phyloP scores from a whole-genome alignment of 2,888 invertebrate genomes.

The Drosophila histrio region DNA sequence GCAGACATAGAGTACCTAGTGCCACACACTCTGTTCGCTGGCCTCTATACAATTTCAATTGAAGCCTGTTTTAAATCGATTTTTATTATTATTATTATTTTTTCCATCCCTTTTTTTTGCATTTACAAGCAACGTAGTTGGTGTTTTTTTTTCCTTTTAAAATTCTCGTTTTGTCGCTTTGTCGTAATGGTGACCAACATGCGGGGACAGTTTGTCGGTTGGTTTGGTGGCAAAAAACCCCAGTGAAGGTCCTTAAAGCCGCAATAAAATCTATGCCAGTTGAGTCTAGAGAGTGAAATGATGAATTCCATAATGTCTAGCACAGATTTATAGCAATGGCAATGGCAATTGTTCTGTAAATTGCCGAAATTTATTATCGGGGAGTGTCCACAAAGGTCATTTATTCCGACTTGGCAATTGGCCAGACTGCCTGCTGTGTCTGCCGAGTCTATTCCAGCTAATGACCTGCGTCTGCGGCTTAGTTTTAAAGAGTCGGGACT shows the following conservation, averaged over 20 bases:
- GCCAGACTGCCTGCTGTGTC: conserved; percentile 10
- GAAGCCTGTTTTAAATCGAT: conserved; percentile 77
- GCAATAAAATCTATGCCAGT: conserved; percentile 34
- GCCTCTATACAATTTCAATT: conserved; percentile 75
- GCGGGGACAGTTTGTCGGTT: conserved; percentile 53
- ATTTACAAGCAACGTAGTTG: conserved; percentile 32
- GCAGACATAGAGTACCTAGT: conserved; percentile 23
- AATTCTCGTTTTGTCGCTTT: conserved; percentile 24
- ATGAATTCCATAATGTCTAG: conserved; percentile 52
- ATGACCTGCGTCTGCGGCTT: conserved; percentile 61
- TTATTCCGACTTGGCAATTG: conserved; percentile 42
- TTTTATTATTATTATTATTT: conserved; percentile 73
- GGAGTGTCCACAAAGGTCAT: conserved; percentile 40
- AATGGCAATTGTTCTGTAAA: conserved; percentile 61
- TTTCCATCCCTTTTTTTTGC: conserved; percentile 26
- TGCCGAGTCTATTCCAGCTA: conserved; percentile 31
- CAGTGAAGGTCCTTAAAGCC: conserved; percentile 45
- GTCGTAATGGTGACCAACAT: conserved; percentile 15
- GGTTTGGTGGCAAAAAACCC: conserved; percentile 25
- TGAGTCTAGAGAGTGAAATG: conserved; percentile 21
- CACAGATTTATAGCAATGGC: conserved; percentile 40
- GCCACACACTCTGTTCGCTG: conserved; percentile 9
- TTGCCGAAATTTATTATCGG: conserved; percentile 60
- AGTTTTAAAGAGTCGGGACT: conserved; percentile 33
- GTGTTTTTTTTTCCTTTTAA: conserved; percentile 1